These are phyloP conservation scores for Lagopus leucura DNA, from an alignment of 2,113 vertebrate species.

Conservation along the genomic window DNA sequence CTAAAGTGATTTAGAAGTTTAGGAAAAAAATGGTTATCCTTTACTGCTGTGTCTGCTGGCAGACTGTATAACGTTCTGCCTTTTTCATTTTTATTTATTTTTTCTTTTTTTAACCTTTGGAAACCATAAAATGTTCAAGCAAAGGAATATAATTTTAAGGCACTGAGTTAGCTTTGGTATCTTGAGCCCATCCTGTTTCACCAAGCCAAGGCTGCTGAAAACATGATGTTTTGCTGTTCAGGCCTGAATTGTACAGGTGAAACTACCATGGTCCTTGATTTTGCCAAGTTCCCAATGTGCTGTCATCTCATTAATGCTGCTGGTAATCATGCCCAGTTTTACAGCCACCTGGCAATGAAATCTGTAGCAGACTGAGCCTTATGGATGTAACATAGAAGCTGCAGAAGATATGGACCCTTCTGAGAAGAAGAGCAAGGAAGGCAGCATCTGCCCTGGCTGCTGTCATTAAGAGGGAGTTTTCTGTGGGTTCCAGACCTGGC, in stretches of 20 bases:
- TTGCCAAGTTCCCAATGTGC: not conserved
- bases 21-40: not conserved
- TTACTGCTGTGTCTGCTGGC: not conserved
- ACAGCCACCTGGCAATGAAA: not conserved
- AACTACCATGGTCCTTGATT: not conserved
- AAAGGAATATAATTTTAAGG: not conserved
- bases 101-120: not conserved
- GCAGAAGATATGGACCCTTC: not conserved
- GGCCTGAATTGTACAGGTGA: not conserved
- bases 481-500: not conserved
- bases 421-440: not conserved
- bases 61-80: not conserved
- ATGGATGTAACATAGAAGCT: not conserved
- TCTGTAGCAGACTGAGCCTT: not conserved
- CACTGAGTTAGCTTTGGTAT: not conserved
- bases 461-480: slow-evolving; percentile 16
- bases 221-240: not conserved
- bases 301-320: not conserved
- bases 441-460: not conserved
- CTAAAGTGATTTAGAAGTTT: not conserved
- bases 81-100: not conserved
- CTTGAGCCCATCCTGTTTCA: not conserved
- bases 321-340: not conserved
- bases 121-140: not conserved
- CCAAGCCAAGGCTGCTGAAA: not conserved